Evolutionary conservation across 2,113 vertebrate species (phyloP).

Genomic region (Ailuropoda melanoleuca): DNA sequence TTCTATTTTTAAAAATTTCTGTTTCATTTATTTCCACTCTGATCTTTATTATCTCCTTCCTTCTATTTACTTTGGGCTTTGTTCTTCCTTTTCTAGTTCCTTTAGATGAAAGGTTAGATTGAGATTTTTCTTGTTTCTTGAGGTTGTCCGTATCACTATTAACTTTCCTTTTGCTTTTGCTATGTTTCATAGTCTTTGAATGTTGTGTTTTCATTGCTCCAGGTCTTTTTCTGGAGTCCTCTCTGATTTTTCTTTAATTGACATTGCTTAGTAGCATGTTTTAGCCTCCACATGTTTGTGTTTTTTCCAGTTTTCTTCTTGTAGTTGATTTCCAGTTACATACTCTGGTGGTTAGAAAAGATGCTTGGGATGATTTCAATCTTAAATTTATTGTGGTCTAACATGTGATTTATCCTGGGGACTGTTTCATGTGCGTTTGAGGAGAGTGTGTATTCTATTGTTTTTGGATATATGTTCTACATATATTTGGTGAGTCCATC

Average conservation of each 20-base stretch:
- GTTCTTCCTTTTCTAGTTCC: neutral
- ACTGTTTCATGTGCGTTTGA: neutral
- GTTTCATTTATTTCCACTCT: neutral
- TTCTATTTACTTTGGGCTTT: neutral
- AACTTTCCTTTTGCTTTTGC: neutral
- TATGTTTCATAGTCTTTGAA: neutral
- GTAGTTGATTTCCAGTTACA: neutral
- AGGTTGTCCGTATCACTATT: neutral
- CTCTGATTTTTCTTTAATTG: neutral
- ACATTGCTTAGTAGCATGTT: neutral
- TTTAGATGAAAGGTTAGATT: neutral
- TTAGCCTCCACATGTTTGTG: neutral
- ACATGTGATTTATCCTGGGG: neutral
- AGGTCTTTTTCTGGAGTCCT: neutral
- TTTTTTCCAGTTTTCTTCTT: neutral
- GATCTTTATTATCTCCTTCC: neutral
- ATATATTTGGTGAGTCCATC: neutral
- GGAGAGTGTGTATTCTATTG: neutral
- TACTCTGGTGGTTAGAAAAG: neutral
- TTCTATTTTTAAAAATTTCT: neutral
- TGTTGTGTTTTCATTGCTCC: neutral
- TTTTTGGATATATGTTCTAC: neutral
- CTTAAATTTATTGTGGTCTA: neutral
- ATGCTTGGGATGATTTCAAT: neutral
- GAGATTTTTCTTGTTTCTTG: neutral